Base-by-base conservation (phyloP, 2,113 vertebrate genomes). In the Ictalurus furcatus region DNA sequence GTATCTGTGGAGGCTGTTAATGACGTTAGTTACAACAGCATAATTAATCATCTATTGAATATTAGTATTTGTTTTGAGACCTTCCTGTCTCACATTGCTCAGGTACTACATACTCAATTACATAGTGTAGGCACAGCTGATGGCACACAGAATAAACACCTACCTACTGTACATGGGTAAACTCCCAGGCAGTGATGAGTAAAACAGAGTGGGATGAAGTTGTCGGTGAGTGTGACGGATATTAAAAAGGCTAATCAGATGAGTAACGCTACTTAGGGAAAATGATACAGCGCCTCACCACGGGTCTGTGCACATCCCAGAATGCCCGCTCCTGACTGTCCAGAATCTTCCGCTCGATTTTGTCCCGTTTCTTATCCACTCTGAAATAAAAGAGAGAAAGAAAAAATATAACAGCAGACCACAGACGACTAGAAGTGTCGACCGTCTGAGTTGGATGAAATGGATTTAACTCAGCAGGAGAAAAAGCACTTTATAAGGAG, bases 241-340 rank as follows among this genome's bases (percentile, higher is more conserved):
- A 83, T 83, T 61, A 40, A 61, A 83, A 61, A 61, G 79, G 54
- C 79, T 81, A 81, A 56, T 34, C 54, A 13, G 56, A 59, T 80
- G 48, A 54, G 48, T 54, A 54, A 54, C 74, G 28, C 21, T 52
- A 25, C 74, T 48, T 54, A 34, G 28, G 7, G 54, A 58, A 19
- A 28, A 82, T 56, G n/a, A 82, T 82, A 23, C 11, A 59, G n/a
- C 8, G 58, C 86, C 96, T 96, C 93, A 97, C 97, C 96, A 97
- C 97, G 76, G 97, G 97, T 89, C 97, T 94, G 91, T 97, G 97
- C 56, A 97, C 97, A 92, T 97, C 97, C 97, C 97, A 97, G 93
- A 97, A 97, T 34, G 97, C 97, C 92, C 97, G 95, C 91, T 97
- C 97, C 92, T 97, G 97, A 92, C 97, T 97, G 92, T 97, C 97